phyloP scores from a whole-genome alignment of 92 coral and sea anemone genomes.

The Muricea muricata region DNA sequence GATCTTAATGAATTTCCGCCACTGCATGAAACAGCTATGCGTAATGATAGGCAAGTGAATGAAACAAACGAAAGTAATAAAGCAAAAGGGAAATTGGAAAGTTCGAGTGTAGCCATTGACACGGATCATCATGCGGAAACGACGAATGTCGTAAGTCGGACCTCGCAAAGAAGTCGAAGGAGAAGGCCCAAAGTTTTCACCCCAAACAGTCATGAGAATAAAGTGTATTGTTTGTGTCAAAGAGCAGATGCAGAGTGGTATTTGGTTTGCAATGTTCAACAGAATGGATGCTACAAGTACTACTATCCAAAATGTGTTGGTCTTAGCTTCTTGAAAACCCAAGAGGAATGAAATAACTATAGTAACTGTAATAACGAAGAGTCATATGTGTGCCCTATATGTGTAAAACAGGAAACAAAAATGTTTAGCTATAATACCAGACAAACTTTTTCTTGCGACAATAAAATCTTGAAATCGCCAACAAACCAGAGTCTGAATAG shows the following conservation, averaged over 20 bases:
- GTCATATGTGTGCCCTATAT: neutral
- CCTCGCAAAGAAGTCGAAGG: no score
- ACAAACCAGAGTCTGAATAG: no score
- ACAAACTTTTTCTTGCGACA: neutral
- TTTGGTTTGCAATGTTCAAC: neutral
- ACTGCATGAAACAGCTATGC: no score
- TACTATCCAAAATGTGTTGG: neutral
- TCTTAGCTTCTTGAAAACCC: neutral
- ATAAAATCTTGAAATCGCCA: neutral
- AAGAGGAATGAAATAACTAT: neutral
- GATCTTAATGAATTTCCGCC: no score
- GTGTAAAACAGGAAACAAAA: neutral
- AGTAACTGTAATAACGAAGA: neutral
- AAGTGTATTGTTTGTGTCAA: neutral
- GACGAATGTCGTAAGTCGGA: no score
- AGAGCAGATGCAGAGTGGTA: neutral
- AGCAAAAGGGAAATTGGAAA: no score
- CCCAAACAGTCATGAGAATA: neutral
- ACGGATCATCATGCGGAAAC: no score
- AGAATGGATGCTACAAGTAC: neutral
- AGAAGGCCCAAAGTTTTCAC: neutral
- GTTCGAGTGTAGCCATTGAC: no score
- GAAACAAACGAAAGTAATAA: no score
- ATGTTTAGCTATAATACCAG: neutral
- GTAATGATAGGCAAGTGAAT: no score